A percentile compares a stretch with the other conserved stretches of the same genome.
Conservation (phyloP, 1,140 invertebrate genomes). For the Proctacanthus coquilletti region DNA sequence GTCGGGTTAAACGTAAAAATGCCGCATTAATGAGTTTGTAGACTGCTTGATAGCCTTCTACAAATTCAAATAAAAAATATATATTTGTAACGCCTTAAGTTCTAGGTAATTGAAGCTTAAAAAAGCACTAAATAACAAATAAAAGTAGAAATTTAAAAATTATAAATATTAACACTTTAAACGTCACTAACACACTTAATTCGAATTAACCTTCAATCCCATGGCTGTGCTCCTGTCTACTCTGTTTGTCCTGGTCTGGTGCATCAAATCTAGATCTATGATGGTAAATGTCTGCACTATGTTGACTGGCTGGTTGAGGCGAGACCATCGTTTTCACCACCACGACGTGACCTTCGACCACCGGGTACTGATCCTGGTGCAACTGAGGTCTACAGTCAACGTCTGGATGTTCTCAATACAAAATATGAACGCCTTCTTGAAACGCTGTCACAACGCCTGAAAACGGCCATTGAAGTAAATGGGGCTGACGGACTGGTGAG, state of each 20-base stretch:
- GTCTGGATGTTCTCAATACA: conserved; percentile 67
- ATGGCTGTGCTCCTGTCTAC: too few species aligned
- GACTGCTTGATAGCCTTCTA: too few species aligned
- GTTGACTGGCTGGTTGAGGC: conserved; percentile 67
- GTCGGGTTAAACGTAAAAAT: too few species aligned
- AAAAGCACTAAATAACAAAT: too few species aligned
- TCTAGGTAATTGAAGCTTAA: too few species aligned
- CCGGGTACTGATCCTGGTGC: conserved; percentile 34
- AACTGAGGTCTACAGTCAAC: conserved; percentile 63
- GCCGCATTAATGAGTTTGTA: too few species aligned
- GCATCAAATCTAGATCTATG: conserved; percentile 49
- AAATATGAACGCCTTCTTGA: conserved; percentile 62
- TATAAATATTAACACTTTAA: conserved; percentile 1
- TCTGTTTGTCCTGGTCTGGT: too few species aligned
- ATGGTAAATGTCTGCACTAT: conserved; percentile 64
- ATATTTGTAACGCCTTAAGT: too few species aligned
- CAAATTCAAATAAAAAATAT: too few species aligned
- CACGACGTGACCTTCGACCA: conserved; percentile 25
- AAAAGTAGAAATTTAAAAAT: too few species aligned
- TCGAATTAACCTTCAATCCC: too few species aligned
- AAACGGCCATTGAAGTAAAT: conserved; percentile 30
- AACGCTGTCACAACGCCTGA: conserved; percentile 49
- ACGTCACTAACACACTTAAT: too few species aligned
- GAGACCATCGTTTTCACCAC: conserved; percentile 27
- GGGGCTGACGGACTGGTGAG: conserved; percentile 43